Conservation (phyloP, 2,888 invertebrate genomes). For the Parascotia fuliginaria region DNA sequence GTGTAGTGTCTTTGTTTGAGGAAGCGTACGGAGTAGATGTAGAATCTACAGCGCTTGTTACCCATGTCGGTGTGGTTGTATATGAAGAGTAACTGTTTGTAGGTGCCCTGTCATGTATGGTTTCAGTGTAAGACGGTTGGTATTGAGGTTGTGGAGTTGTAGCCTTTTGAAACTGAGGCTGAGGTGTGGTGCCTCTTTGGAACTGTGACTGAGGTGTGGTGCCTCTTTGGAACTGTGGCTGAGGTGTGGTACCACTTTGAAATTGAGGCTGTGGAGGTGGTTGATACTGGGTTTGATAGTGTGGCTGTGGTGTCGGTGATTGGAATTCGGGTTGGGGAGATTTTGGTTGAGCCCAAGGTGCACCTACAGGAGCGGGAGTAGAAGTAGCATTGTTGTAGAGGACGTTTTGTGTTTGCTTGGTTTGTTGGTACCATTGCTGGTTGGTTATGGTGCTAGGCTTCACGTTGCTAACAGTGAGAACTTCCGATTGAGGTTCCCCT, state of each 20-base stretch:
- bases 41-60: constrained; percentile 46
- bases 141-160: constrained; percentile 46
- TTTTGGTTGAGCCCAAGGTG: constrained; percentile 53
- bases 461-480: constrained; percentile 74
- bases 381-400: constrained; percentile 62
- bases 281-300: constrained; percentile 43
- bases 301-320: constrained; percentile 45
- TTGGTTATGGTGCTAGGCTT: constrained; percentile 78
- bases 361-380: constrained; percentile 37
- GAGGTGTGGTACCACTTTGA: constrained; percentile 36
- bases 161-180: constrained; percentile 45
- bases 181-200: constrained; percentile 47
- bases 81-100: constrained; percentile 58
- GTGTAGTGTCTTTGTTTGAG: constrained; percentile 55
- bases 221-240: constrained; percentile 30
- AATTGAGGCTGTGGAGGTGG: constrained; percentile 25
- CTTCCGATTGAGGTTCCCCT: constrained; percentile 77
- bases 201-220: constrained; percentile 47
- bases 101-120: constrained; percentile 51
- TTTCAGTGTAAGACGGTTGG: constrained; percentile 61
- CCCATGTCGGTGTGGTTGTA: constrained; percentile 69
- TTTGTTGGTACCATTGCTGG: constrained; percentile 79
- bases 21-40: constrained; percentile 64
- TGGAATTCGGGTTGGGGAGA: constrained; percentile 42
- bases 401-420: constrained; percentile 62